Percentiles rank a stretch among this genome's conserved stretches.
Evolutionary conservation across 2,888 invertebrate species (phyloP).

Genomic region (Acrobasis suavella): DNA sequence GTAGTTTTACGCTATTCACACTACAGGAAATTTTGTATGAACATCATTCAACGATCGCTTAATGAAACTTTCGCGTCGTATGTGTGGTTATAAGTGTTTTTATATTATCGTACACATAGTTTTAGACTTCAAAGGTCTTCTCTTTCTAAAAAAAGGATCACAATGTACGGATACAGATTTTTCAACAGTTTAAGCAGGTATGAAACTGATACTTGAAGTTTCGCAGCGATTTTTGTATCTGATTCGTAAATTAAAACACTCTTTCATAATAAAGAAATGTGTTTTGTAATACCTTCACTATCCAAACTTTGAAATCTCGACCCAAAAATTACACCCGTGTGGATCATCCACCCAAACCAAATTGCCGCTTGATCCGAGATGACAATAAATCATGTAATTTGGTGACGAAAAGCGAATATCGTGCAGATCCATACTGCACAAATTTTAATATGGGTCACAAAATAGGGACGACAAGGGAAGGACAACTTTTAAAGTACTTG

Average conservation of each 20-base stretch:
- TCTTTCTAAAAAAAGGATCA: too few species aligned
- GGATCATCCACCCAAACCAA: conserved; percentile 27
- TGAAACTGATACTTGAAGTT: too few species aligned
- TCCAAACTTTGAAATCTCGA: background rate
- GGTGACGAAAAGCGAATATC: conserved; percentile 66
- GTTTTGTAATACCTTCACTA: too few species aligned
- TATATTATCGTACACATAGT: too few species aligned
- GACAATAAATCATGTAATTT: conserved; percentile 81
- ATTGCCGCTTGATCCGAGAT: conserved; percentile 58
- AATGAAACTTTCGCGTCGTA: background rate
- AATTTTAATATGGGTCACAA: conserved; percentile 44
- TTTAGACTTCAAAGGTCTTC: too few species aligned
- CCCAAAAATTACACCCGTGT: conserved; percentile 38
- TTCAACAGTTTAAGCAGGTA: too few species aligned
- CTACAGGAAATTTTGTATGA: conserved; percentile 27
- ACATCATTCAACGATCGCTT: background rate
- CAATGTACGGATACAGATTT: too few species aligned
- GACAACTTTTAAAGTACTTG: background rate
- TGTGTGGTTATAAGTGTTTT: too few species aligned
- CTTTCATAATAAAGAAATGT: too few species aligned
- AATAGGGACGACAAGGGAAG: background rate
- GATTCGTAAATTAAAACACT: too few species aligned
- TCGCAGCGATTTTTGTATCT: too few species aligned
- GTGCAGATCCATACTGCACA: conserved; percentile 35
- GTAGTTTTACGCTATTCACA: conserved; percentile 39